Evolutionary conservation across 1,140 invertebrate species (phyloP).

Genomic region (Orussus abietinus): DNA sequence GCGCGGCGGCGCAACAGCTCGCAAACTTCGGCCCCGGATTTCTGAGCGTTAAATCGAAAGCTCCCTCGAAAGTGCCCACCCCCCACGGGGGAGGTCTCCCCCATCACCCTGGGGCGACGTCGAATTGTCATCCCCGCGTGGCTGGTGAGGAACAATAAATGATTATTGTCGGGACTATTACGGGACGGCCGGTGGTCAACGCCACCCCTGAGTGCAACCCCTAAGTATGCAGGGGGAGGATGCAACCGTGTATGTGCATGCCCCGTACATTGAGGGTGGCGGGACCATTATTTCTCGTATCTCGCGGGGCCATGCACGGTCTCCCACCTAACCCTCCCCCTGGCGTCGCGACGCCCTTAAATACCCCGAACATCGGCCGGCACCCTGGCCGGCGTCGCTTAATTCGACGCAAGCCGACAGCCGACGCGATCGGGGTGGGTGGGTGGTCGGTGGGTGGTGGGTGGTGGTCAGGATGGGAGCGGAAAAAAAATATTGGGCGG

Average conservation of each 20-base stretch:
- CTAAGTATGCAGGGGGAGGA: not conserved
- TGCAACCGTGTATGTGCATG: slow-evolving; percentile 3
- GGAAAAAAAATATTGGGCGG: too few relatives aligned
- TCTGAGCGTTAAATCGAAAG: too few relatives aligned
- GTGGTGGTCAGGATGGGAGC: too few relatives aligned
- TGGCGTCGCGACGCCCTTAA: slow-evolving; percentile 3
- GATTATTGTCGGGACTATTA: slow-evolving; percentile 38
- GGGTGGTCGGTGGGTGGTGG: too few relatives aligned
- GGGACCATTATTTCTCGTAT: slow-evolving; percentile 41
- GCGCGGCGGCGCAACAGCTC: too few relatives aligned
- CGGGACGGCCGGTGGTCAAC: slow-evolving; percentile 6
- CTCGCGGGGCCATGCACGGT: slow-evolving; percentile 34
- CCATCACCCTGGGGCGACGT: too few relatives aligned
- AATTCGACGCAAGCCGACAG: not conserved
- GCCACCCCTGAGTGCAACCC: not conserved
- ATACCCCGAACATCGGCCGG: not conserved
- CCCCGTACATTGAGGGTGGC: slow-evolving; percentile 19
- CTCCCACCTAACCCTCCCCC: not conserved
- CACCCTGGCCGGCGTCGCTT: slow-evolving; percentile 4
- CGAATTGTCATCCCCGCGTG: not conserved
- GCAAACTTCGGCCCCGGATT: too few relatives aligned
- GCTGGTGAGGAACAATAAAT: slow-evolving; percentile 35
- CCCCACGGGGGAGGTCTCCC: too few relatives aligned
- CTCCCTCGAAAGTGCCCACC: too few relatives aligned
- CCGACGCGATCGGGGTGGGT: too few relatives aligned